Percentiles rank a stretch among this genome's conserved stretches.
Conservation (phyloP, 2,797 vertebrate genomes). For the Emys orbicularis region DNA sequence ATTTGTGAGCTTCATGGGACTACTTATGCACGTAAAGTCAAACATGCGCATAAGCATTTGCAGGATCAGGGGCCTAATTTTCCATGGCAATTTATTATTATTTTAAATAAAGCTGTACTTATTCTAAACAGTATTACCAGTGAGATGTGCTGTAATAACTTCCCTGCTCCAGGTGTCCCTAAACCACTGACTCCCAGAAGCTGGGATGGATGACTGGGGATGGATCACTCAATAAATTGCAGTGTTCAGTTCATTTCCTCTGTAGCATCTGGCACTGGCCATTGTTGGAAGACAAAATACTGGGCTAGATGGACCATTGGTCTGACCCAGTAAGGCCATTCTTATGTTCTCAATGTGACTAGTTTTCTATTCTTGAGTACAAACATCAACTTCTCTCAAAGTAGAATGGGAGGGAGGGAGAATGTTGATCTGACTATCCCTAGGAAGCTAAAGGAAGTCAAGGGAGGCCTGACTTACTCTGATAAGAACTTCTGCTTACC, state of each 20-base stretch:
- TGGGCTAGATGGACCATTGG: neutral
- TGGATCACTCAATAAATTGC: neutral
- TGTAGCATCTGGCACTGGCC: neutral
- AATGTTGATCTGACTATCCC: slow-evolving; percentile 30
- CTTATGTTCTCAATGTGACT: neutral
- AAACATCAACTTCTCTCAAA: slow-evolving; percentile 22
- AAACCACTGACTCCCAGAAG: neutral
- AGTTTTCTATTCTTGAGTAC: neutral
- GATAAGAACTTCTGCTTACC: slow-evolving; percentile 58
- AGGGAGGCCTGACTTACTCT: slow-evolving; percentile 42
- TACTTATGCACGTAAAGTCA: neutral
- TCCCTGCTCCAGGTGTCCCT: neutral
- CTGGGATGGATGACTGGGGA: neutral
- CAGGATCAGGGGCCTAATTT: rapidly evolving
- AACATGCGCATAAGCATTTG: neutral
- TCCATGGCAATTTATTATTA: neutral
- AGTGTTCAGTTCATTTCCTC: neutral
- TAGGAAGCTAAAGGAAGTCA: slow-evolving; percentile 38
- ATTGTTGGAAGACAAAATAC: neutral
- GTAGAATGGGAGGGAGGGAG: neutral
- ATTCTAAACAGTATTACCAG: neutral
- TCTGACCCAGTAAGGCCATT: neutral
- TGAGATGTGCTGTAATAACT: neutral
- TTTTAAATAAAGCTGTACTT: neutral
- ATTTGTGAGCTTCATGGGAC: neutral